phyloP scores from a whole-genome alignment of 2,888 invertebrate genomes.

The Cryptophagus acutangulus region DNA sequence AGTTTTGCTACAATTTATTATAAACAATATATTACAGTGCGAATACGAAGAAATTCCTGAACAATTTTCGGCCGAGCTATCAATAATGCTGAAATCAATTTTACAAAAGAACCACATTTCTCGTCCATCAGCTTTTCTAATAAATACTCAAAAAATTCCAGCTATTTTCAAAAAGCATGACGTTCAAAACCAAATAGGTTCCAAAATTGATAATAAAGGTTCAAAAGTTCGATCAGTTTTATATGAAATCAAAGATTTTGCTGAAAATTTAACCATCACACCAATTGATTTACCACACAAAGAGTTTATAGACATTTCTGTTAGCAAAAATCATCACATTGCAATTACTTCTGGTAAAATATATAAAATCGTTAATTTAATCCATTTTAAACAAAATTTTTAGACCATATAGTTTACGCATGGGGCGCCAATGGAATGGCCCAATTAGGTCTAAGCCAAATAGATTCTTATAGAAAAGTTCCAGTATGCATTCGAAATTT shows the following conservation, averaged over 20 bases:
- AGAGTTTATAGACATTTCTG: constrained; percentile 52
- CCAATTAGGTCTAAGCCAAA: constrained; percentile 57
- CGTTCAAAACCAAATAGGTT: too few species aligned
- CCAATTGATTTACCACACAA: constrained; percentile 56
- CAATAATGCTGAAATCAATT: constrained; percentile 57
- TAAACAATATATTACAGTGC: constrained; percentile 47
- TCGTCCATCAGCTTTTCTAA: constrained; percentile 59
- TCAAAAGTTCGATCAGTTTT: constrained; percentile 49
- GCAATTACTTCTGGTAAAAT: constrained; percentile 52
- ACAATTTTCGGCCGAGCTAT: constrained; percentile 60
- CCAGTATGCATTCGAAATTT: constrained; percentile 56
- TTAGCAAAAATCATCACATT: constrained; percentile 55
- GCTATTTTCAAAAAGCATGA: too few species aligned
- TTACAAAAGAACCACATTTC: constrained; percentile 58
- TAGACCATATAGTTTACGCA: constrained; percentile 59
- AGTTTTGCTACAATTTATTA: constrained; percentile 1
- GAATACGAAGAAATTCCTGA: constrained; percentile 62
- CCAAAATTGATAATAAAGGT: too few species aligned
- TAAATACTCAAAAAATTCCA: constrained; percentile 44
- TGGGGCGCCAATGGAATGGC: constrained; percentile 67
- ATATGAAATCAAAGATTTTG: constrained; percentile 54
- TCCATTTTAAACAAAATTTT: constrained; percentile 11
- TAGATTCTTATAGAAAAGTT: constrained; percentile 51
- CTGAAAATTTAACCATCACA: constrained; percentile 49
- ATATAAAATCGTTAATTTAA: constrained; percentile 8